Evolutionary conservation across 2,797 vertebrate species (phyloP).

Genomic region (Thamnophis elegans): DNA sequence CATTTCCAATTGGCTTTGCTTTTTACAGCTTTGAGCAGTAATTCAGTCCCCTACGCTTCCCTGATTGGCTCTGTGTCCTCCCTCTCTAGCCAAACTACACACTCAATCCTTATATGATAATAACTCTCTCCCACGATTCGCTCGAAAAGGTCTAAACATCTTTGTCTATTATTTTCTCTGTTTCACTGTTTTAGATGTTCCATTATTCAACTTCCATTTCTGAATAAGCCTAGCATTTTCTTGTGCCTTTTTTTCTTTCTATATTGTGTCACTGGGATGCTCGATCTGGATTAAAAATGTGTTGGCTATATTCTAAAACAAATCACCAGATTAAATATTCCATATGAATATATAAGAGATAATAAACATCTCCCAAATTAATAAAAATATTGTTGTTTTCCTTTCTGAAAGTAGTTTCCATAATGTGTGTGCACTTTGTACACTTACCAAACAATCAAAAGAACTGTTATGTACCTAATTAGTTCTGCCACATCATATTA

Average conservation of each 20-base stretch:
- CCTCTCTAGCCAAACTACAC: conserved; percentile 82
- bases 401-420: conserved; percentile 30
- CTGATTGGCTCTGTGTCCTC: conserved; percentile 84
- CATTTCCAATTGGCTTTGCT: conserved; percentile 80
- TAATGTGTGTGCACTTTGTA: conserved; percentile 25
- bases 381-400: conserved; percentile 38
- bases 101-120: conserved; percentile 82
- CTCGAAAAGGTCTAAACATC: conserved; percentile 85
- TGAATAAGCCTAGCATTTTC: conserved; percentile 65
- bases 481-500: conserved; percentile 11
- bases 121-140: conserved; percentile 80
- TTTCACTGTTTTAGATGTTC: conserved; percentile 78
- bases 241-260: conserved; percentile 71
- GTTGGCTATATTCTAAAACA: conserved; percentile 32
- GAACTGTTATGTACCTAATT: conserved; percentile 40
- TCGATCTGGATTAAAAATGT: conserved; percentile 81
- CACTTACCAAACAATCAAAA: conserved; percentile 10
- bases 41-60: conserved; percentile 80
- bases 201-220: conserved; percentile 77
- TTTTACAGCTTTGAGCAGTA: conserved; percentile 82
- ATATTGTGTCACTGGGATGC: conserved; percentile 82
- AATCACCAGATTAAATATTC: conserved; percentile 45
- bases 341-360: conserved; percentile 34
- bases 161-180: conserved; percentile 81
- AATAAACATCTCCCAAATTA: conserved; percentile 32